These are phyloP conservation scores for Lacerta agilis DNA, from an alignment of 2,797 vertebrate genomes.

Conservation along the genomic window DNA sequence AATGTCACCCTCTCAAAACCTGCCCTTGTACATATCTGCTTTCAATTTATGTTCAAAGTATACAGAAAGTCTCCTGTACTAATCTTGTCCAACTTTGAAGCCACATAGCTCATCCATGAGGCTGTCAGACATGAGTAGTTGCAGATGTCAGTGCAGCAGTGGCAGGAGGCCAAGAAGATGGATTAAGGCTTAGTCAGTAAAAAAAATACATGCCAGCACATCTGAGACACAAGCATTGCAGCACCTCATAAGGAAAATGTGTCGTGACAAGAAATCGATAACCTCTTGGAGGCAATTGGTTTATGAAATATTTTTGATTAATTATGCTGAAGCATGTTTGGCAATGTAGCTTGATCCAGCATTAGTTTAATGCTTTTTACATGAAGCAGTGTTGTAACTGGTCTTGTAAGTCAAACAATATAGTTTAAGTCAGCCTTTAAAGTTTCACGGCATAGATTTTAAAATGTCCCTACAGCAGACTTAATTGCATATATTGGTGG, in stretches of 20 bases:
- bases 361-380: slow-evolving; percentile 82
- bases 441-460: slow-evolving; percentile 78
- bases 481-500: slow-evolving; percentile 70
- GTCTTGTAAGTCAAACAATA: slow-evolving; percentile 76
- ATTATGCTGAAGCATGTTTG: slow-evolving; percentile 76
- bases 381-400: slow-evolving; percentile 73
- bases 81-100: slow-evolving; percentile 79
- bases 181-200: slow-evolving; percentile 79
- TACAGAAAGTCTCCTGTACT: slow-evolving; percentile 72
- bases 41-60: slow-evolving; percentile 72
- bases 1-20: slow-evolving; percentile 63
- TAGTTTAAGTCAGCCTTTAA: slow-evolving; percentile 75
- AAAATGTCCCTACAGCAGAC: slow-evolving; percentile 68
- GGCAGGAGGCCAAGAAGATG: slow-evolving; percentile 76
- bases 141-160: slow-evolving; percentile 79
- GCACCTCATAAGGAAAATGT: slow-evolving; percentile 72
- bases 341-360: slow-evolving; percentile 72
- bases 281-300: slow-evolving; percentile 72
- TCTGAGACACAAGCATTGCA: slow-evolving; percentile 64
- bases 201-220: slow-evolving; percentile 73
- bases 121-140: slow-evolving; percentile 81
- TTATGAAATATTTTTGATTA: slow-evolving; percentile 82
- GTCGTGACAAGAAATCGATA: slow-evolving; percentile 80
- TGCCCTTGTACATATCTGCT: slow-evolving; percentile 70
- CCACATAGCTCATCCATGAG: slow-evolving; percentile 77